Base-by-base conservation (phyloP, 2,113 vertebrate genomes). In the Cariama cristata region DNA sequence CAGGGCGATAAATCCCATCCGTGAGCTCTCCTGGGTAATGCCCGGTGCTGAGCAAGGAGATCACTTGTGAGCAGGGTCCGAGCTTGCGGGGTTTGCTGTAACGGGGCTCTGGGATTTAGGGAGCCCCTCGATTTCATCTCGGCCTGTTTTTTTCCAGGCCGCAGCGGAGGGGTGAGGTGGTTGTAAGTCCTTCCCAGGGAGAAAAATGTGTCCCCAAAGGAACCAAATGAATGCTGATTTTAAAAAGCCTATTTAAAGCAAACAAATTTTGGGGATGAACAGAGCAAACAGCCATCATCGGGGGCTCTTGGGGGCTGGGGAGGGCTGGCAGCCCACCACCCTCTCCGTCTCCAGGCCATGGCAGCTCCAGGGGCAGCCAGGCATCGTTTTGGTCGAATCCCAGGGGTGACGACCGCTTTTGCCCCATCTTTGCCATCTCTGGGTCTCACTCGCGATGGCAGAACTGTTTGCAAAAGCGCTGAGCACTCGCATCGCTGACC, bases 361-460 rank as follows among this genome's bases (percentile, higher is more conserved):
- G 59, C 67, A 73, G n/a, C 32, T 79, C 74, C 49, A 24, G 32
- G 18, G 30, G 24, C 50, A 71, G 12, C 22, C 0, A 1, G 66
- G 30, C 16, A 40, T 19, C 4, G 0, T 68, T 68, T 60, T 33
- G 45, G 16, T 26, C 1, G 2, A 30, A n/a, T 22, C 58, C 35
- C 2, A 2, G 74, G 55, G 17, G 6, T 22, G 22, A 28, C 44
- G 59, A 63, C 6, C 0, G 0, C 35, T 6, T 38, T 59, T 10
- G 3, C 23, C 45, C 16, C 4, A 0, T 9, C 5, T 2, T 11
- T 56, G 32, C 26, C 0, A 0, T 27, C 59, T 22, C 55, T n/a
- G 63, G 19, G 24, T 14, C 26, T 13, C 0, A 14, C 49, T 79
- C 3, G 2, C 3, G 1, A 1, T 17, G 7, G 18, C 38, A 17